phyloP scores from a whole-genome alignment of 2,888 invertebrate species.

The Nomada fabriciana region DNA sequence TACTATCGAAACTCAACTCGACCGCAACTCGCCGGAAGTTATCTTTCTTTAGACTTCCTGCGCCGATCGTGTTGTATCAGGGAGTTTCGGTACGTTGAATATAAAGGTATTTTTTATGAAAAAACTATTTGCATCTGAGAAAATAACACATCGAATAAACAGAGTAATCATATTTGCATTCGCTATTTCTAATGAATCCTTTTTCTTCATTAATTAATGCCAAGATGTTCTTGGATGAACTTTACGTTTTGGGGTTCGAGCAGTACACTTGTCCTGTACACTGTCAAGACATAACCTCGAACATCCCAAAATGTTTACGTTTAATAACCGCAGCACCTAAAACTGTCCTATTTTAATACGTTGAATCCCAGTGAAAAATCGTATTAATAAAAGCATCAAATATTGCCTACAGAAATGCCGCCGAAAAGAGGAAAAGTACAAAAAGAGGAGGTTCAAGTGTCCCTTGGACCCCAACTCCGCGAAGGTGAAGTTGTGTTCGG shows the following conservation, averaged over 20 bases:
- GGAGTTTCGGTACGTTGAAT: conserved; percentile 63
- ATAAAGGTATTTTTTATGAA: conserved; percentile 57
- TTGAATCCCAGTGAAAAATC: not conserved
- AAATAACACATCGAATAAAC: conserved; percentile 49
- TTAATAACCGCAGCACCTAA: not conserved
- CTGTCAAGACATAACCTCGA: conserved; percentile 59
- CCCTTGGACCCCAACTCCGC: conserved; percentile 97
- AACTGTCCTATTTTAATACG: not conserved
- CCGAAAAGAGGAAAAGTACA: conserved; percentile 98
- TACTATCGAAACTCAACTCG: conserved; percentile 52
- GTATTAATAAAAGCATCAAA: not conserved
- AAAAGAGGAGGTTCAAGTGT: conserved; percentile 98
- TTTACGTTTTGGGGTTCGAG: conserved; percentile 22
- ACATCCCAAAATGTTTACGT: conserved; percentile 34
- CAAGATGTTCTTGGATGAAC: conserved; percentile 59
- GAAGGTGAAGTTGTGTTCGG: conserved; percentile 99
- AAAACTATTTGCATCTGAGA: conserved; percentile 20
- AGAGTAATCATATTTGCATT: conserved; percentile 5
- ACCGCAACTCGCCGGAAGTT: conserved; percentile 60
- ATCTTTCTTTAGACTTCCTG: conserved; percentile 72
- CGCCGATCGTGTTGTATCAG: conserved; percentile 62
- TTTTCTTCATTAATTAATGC: not conserved
- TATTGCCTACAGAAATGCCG: conserved; percentile 89
- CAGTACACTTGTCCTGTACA: conserved; percentile 20
- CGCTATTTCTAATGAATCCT: not conserved